A percentile compares a stretch with the other conserved stretches of the same genome.
Evolutionary conservation across 1,140 invertebrate genomes (phyloP).

Genomic region (Berghia stephanieae): DNA sequence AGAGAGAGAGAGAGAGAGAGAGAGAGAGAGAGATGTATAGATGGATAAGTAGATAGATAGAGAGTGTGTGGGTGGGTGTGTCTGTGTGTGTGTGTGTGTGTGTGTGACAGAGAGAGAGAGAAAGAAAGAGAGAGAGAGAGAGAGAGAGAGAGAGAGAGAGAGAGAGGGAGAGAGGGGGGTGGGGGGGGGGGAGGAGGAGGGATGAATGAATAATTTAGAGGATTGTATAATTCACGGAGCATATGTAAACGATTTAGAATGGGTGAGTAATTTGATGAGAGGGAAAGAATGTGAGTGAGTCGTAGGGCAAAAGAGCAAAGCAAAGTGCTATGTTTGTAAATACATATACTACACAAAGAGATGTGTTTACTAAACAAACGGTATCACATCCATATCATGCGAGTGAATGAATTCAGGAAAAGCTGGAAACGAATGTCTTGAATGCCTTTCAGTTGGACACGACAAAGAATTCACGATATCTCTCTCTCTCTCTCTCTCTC

Average conservation of each 20-base stretch:
- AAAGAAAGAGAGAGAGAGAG: constrained; percentile 11
- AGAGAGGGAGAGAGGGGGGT: constrained; percentile 13
- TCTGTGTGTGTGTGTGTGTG: too few relatives aligned
- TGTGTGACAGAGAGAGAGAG: background rate
- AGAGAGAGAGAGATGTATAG: constrained; percentile 13
- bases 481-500: too few relatives aligned
- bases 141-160: constrained; percentile 18
- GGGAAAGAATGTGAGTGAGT: background rate
- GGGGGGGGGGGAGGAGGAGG: background rate
- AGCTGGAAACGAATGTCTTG: too few relatives aligned
- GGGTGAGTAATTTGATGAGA: background rate
- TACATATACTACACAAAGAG: too few relatives aligned
- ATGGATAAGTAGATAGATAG: constrained; percentile 15
- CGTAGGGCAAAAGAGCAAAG: background rate
- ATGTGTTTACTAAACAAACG: too few relatives aligned
- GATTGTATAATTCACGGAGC: background rate
- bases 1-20: constrained; percentile 21
- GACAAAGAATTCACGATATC: too few relatives aligned
- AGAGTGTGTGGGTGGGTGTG: background rate
- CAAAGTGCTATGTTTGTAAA: background rate
- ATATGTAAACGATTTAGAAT: too few relatives aligned
- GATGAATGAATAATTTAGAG: background rate
- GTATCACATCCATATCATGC: too few relatives aligned
- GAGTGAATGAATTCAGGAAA: too few relatives aligned
- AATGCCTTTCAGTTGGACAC: too few relatives aligned